Percentiles rank a stretch among this genome's conserved stretches.
Evolutionary conservation across 2,888 invertebrate species (phyloP).

Genomic region (Lordiphosa fenestrarum): DNA sequence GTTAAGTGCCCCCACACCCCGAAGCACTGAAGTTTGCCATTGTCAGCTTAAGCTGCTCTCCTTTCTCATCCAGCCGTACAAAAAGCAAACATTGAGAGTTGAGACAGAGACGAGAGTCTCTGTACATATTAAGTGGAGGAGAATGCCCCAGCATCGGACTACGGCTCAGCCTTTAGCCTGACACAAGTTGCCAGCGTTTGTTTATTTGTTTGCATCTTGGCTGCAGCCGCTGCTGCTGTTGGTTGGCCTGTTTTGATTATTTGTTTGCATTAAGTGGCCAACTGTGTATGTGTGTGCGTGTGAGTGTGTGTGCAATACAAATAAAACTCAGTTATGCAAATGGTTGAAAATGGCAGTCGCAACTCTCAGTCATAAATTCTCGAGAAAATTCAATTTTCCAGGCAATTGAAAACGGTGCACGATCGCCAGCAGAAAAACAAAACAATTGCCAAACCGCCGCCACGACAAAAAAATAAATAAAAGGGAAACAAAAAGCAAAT

Average conservation of each 20-base stretch:
- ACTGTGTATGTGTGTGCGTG: constrained; percentile 1
- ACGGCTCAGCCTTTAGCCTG: too few relatives aligned
- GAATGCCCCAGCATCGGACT: too few relatives aligned
- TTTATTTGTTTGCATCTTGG: constrained; percentile 30
- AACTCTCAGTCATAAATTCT: constrained; percentile 29
- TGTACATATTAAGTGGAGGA: too few relatives aligned
- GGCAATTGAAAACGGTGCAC: constrained; percentile 59
- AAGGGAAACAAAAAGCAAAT: constrained; percentile 31
- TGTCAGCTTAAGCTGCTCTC: too few relatives aligned
- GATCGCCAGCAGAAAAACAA: constrained; percentile 12
- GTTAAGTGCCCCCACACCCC: too few relatives aligned
- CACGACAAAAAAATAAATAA: constrained; percentile 13
- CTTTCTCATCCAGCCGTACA: too few relatives aligned
- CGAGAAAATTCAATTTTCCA: constrained; percentile 70
- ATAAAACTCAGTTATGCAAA: constrained; percentile 33
- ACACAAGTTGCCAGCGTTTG: constrained; percentile 8
- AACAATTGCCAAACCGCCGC: constrained; percentile 56
- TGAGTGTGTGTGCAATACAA: constrained; percentile 8
- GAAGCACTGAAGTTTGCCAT: too few relatives aligned
- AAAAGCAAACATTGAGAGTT: too few relatives aligned
- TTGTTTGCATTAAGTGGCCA: constrained; percentile 28
- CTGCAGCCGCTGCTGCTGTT: constrained; percentile 3
- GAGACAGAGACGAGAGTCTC: too few relatives aligned
- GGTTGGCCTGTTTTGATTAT: constrained; percentile 9
- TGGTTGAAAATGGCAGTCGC: constrained; percentile 1